Conservation (phyloP, 2,888 invertebrate genomes). For the Hypomecis atomaria region DNA sequence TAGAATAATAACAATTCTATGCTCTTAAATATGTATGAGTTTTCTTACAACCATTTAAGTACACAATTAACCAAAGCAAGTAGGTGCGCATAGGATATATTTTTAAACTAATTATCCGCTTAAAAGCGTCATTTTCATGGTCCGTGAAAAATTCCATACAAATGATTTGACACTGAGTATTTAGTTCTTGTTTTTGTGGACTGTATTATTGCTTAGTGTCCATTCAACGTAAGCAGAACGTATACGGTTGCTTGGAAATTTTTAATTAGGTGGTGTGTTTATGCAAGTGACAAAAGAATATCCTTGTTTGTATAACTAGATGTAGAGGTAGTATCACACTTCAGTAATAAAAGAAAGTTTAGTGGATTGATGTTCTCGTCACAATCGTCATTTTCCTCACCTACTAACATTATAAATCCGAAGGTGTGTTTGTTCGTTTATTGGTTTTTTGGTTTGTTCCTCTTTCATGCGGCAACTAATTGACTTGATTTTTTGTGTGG, state of each 20-base stretch:
- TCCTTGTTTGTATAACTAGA: neutral
- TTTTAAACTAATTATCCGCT: slow-evolving; percentile 6
- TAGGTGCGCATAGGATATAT: slow-evolving; percentile 3
- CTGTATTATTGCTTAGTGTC: neutral
- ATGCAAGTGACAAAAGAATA: neutral
- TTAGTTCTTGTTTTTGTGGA: slow-evolving; percentile 33
- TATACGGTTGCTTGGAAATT: neutral
- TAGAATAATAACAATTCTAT: no score
- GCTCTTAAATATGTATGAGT: slow-evolving; percentile 20
- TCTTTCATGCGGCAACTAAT: no score
- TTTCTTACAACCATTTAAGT: slow-evolving; percentile 8
- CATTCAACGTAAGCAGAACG: neutral
- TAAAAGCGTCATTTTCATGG: slow-evolving; percentile 1
- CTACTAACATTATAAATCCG: no score
- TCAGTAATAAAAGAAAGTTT: no score
- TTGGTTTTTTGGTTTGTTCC: no score
- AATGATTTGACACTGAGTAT: slow-evolving; percentile 11
- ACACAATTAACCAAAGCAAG: slow-evolving; percentile 13
- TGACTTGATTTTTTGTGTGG: no score
- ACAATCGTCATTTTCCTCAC: no score
- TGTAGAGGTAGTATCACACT: no score
- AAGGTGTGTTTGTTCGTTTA: no score
- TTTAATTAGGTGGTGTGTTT: neutral
- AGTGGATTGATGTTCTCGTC: no score
- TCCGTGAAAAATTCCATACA: slow-evolving; percentile 16